Conservation (phyloP, 2,888 invertebrate genomes). For the Leucophenga montana region DNA sequence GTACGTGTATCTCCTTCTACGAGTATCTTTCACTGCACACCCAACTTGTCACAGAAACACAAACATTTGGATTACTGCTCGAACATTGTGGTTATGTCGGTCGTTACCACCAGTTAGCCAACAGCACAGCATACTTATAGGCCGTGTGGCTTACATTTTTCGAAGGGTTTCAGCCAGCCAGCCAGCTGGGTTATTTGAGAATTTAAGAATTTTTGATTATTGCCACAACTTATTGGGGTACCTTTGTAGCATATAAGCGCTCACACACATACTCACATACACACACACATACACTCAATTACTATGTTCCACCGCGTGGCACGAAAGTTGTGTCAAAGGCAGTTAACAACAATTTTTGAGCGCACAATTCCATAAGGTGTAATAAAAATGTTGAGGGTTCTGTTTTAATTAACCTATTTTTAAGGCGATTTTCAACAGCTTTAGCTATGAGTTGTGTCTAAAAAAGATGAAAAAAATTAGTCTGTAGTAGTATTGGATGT, state of each 20-base stretch:
- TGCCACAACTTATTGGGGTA: slow-evolving; percentile 23
- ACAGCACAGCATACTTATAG: no score
- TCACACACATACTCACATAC: slow-evolving; percentile 8
- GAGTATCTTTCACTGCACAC: no score
- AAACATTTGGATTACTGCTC: slow-evolving; percentile 21
- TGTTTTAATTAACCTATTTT: slow-evolving; percentile 58
- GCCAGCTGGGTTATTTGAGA: slow-evolving; percentile 8
- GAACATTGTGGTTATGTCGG: slow-evolving; percentile 17
- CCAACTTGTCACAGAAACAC: slow-evolving; percentile 18
- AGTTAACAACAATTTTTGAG: slow-evolving; percentile 25
- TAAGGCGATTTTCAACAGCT: slow-evolving; percentile 45
- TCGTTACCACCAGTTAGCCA: background rate
- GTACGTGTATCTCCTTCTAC: no score
- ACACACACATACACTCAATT: slow-evolving; percentile 5
- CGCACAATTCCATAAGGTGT: slow-evolving; percentile 47
- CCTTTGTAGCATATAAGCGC: background rate
- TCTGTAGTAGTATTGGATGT: background rate
- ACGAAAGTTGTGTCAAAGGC: slow-evolving; percentile 27
- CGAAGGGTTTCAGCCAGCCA: no score
- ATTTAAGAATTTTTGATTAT: slow-evolving; percentile 35
- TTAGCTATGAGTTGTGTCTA: background rate
- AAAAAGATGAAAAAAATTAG: background rate
- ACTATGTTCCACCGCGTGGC: background rate
- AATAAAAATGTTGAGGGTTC: slow-evolving; percentile 50
- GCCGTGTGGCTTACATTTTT: no score